phyloP scores from a whole-genome alignment of 2,113 vertebrate species.

The Gobio gobio region DNA sequence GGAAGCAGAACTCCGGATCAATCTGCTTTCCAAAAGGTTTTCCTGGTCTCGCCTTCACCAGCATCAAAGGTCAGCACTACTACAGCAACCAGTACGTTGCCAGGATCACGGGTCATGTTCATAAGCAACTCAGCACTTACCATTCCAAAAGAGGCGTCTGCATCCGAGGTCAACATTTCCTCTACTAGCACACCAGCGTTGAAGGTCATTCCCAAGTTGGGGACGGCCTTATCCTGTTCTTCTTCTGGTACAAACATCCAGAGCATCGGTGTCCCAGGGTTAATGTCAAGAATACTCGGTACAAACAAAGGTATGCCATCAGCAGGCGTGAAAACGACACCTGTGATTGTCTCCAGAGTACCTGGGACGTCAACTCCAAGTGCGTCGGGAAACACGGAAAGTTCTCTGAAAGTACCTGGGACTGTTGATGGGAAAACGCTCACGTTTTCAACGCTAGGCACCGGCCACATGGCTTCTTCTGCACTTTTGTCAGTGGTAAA shows the following conservation, averaged over 20 bases:
- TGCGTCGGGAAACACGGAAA: conserved; percentile 7
- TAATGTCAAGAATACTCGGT: conserved; percentile 68
- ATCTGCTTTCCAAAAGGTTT: conserved; percentile 80
- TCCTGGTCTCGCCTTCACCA: conserved; percentile 77
- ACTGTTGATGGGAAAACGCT: conserved; percentile 70
- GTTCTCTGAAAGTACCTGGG: conserved; percentile 22
- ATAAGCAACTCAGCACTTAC: conserved; percentile 77
- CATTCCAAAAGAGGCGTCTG: conserved; percentile 58
- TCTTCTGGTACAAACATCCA: conserved; percentile 73
- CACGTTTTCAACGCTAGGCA: conserved; percentile 83
- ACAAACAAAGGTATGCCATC: conserved; percentile 8
- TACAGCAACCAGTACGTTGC: conserved; percentile 66
- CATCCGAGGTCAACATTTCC: conserved; percentile 46
- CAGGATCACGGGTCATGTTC: conserved; percentile 82
- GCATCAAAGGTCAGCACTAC: conserved; percentile 71
- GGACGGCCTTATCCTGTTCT: conserved; percentile 77
- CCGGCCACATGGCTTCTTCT: conserved; percentile 85
- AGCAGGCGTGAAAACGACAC: conserved; percentile 51
- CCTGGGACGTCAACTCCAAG: conserved; percentile 7
- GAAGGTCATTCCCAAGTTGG: conserved; percentile 82
- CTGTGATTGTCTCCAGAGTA: conserved; percentile 49
- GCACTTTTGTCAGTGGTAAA: conserved; percentile 80
- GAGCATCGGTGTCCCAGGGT: conserved; percentile 71
- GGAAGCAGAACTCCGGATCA: conserved; percentile 68
- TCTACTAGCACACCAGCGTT: conserved; percentile 73